Conservation (phyloP, 2,888 invertebrate genomes). For the Carabus problematicus region DNA sequence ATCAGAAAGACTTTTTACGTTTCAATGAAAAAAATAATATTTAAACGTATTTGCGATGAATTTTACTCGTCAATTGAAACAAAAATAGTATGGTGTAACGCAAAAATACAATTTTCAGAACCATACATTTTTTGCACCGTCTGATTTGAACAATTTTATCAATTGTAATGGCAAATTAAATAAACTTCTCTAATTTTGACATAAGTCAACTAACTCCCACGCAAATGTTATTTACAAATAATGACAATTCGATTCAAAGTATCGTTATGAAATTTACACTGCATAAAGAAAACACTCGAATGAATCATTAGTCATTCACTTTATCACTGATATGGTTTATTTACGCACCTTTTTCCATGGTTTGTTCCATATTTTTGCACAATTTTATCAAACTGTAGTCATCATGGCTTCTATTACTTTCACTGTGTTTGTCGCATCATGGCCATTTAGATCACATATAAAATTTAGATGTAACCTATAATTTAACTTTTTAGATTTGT, state of each 20-base stretch:
- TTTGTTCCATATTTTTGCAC: conserved; percentile 52
- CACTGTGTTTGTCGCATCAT: conserved; percentile 31
- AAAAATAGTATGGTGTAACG: too few species aligned
- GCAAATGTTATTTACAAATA: conserved; percentile 24
- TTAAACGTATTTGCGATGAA: too few species aligned
- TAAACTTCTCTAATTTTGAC: conserved; percentile 12
- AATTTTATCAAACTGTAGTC: conserved; percentile 43
- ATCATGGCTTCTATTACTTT: conserved; percentile 44
- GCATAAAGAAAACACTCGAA: neutral
- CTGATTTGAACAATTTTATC: too few species aligned
- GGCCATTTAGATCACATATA: conserved; percentile 7
- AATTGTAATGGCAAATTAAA: too few species aligned
- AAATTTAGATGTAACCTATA: too few species aligned
- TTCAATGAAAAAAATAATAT: too few species aligned
- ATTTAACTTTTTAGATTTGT: too few species aligned
- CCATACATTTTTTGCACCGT: too few species aligned
- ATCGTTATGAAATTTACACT: conserved; percentile 11
- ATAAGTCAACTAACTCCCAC: conserved; percentile 22
- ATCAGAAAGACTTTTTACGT: too few species aligned
- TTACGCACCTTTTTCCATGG: conserved; percentile 52
- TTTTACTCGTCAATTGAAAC: too few species aligned
- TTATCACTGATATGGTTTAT: conserved; percentile 12
- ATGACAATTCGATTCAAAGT: conserved; percentile 5
- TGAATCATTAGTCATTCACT: conserved; percentile 28
- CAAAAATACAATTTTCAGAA: too few species aligned